Conservation (phyloP, 2,888 invertebrate genomes). For the Hyposoter dolosus region DNA sequence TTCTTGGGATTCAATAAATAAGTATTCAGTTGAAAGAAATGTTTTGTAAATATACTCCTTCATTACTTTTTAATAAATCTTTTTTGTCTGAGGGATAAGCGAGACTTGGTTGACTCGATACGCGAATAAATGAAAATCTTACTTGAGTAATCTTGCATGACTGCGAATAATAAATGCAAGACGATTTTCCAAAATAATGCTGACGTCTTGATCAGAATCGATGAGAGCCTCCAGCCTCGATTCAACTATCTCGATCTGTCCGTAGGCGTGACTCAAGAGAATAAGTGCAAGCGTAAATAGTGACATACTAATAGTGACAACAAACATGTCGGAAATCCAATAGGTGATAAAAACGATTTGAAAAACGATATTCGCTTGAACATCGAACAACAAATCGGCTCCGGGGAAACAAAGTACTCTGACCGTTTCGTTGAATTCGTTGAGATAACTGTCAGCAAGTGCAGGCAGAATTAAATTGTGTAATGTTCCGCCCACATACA, state of each 20-base stretch:
- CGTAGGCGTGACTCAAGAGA: conserved; percentile 71
- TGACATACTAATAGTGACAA: conserved; percentile 62
- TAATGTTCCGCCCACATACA: conserved; percentile 71
- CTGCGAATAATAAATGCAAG: conserved; percentile 60
- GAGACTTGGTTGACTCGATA: too few relatives aligned
- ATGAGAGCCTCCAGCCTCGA: conserved; percentile 43
- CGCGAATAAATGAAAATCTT: conserved; percentile 36
- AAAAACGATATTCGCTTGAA: conserved; percentile 65
- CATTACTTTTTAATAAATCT: too few relatives aligned
- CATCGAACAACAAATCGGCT: conserved; percentile 61
- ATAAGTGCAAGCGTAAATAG: conserved; percentile 69
- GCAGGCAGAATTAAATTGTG: conserved; percentile 71
- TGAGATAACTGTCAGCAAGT: conserved; percentile 43
- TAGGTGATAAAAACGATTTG: conserved; percentile 74
- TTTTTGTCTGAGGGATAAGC: too few relatives aligned
- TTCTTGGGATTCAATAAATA: too few relatives aligned
- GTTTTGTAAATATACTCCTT: too few relatives aligned
- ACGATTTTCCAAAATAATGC: conserved; percentile 39
- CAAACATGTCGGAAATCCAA: conserved; percentile 66
- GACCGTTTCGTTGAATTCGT: conserved; percentile 61
- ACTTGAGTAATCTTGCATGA: conserved; percentile 73
- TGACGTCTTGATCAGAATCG: neutral
- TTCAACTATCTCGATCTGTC: conserved; percentile 60
- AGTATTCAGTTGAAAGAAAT: too few relatives aligned
- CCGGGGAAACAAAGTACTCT: conserved; percentile 59